Percentiles rank a stretch among this genome's conserved stretches.
These are phyloP conservation scores for Lycia hirtaria DNA, from an alignment of 2,888 invertebrate species.

Conservation along the genomic window DNA sequence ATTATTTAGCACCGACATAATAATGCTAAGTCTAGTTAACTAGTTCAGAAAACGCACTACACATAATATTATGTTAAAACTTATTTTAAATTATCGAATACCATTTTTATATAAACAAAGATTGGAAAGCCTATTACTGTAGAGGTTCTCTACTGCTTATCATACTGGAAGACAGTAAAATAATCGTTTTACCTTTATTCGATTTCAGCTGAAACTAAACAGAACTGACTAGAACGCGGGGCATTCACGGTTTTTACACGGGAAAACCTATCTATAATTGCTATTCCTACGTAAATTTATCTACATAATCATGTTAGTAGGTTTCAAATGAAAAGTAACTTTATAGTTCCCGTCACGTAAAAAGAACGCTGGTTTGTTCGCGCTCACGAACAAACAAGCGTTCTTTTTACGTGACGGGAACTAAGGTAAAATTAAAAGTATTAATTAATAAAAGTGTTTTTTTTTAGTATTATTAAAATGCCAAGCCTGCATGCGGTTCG, in stretches of 20 bases:
- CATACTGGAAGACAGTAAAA: conserved; percentile 78
- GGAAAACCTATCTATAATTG: conserved; percentile 47
- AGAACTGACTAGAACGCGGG: conserved; percentile 42
- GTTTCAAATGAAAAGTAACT: no score
- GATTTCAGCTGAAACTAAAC: conserved; percentile 35
- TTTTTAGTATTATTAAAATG: no score
- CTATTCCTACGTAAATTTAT: background rate
- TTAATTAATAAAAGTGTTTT: no score
- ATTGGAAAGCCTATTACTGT: conserved; percentile 47
- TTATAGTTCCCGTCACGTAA: no score
- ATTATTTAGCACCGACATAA: conserved; percentile 73
- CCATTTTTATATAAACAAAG: conserved; percentile 40
- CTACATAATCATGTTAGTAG: background rate
- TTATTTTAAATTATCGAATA: conserved; percentile 38
- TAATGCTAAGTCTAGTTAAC: conserved; percentile 64
- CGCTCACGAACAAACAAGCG: no score
- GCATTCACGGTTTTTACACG: conserved; percentile 42
- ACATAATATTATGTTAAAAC: conserved; percentile 39
- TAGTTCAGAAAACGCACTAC: conserved; percentile 57
- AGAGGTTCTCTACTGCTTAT: conserved; percentile 61
- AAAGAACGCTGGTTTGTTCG: no score
- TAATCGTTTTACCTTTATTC: conserved; percentile 50
- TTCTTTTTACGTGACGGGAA: no score
- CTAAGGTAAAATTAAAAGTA: no score
- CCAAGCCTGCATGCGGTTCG: no score